A percentile compares a stretch with the other conserved stretches of the same genome.
These are phyloP conservation scores for Trachelus tabidus DNA, from an alignment of 2,888 invertebrate species.

Conservation along the genomic window DNA sequence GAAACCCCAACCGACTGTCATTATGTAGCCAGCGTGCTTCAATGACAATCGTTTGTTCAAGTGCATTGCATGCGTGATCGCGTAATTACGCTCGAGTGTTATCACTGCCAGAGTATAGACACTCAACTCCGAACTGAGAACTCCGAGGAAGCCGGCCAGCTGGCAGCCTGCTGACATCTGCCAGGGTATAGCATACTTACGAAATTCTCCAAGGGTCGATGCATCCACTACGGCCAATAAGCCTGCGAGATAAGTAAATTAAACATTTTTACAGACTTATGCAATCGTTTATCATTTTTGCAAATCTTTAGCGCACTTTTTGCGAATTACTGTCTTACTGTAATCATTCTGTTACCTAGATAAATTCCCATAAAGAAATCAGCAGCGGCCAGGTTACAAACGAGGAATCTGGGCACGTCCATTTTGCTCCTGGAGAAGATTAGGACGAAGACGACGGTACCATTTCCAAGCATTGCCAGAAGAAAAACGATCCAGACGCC, in stretches of 20 bases:
- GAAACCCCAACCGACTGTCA: slow-evolving; percentile 94
- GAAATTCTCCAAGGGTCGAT: slow-evolving; percentile 94
- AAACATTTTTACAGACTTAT: not conserved
- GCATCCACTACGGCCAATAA: slow-evolving; percentile 96
- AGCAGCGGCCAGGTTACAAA: slow-evolving; percentile 95
- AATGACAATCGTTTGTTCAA: slow-evolving; percentile 93
- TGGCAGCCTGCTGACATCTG: slow-evolving; percentile 95
- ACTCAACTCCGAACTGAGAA: slow-evolving; percentile 91
- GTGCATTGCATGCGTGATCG: slow-evolving; percentile 98
- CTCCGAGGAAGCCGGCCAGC: slow-evolving; percentile 94
- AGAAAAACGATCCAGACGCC: slow-evolving; percentile 98
- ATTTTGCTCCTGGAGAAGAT: slow-evolving; percentile 92
- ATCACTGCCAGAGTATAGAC: slow-evolving; percentile 97
- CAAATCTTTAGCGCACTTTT: too few relatives aligned
- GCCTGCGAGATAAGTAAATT: slow-evolving; percentile 68
- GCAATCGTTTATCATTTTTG: too few relatives aligned
- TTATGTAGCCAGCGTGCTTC: slow-evolving; percentile 90
- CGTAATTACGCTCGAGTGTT: slow-evolving; percentile 94
- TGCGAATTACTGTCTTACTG: too few relatives aligned
- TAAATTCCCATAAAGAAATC: slow-evolving; percentile 98
- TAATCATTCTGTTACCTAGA: slow-evolving; percentile 71
- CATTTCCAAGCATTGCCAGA: slow-evolving; percentile 94
- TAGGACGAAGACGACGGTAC: slow-evolving; percentile 93
- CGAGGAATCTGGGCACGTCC: slow-evolving; percentile 96
- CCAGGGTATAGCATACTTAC: slow-evolving; percentile 97